Conservation (phyloP, 2,888 invertebrate species). For the Papilio demoleus region DNA sequence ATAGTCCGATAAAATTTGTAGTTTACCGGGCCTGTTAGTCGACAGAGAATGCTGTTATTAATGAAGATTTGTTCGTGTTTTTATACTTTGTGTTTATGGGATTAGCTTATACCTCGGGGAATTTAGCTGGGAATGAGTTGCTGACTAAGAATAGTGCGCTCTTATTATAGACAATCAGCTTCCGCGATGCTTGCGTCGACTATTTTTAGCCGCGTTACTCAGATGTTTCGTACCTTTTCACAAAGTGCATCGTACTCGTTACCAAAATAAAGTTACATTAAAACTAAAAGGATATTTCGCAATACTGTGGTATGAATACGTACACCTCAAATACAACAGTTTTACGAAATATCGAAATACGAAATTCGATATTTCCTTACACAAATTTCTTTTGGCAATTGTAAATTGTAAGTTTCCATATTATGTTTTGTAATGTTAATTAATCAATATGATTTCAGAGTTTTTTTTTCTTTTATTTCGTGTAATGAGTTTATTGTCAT, state of each 20-base stretch:
- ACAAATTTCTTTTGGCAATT: too few relatives aligned
- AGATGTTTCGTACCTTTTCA: conserved; percentile 52
- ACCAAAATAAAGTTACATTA: neutral
- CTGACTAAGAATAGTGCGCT: conserved; percentile 44
- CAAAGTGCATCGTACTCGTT: conserved; percentile 70
- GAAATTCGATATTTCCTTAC: too few relatives aligned
- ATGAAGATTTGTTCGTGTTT: neutral
- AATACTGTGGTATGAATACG: neutral
- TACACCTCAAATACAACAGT: neutral
- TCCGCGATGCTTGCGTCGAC: conserved; percentile 50
- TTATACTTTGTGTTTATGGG: neutral
- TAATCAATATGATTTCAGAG: too few relatives aligned
- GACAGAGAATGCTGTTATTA: too few relatives aligned
- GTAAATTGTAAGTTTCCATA: too few relatives aligned
- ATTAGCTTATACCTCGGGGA: neutral
- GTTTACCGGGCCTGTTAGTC: too few relatives aligned
- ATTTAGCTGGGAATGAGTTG: conserved; percentile 8
- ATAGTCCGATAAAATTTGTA: too few relatives aligned
- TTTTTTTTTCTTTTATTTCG: too few relatives aligned
- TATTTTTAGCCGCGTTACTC: conserved; percentile 54
- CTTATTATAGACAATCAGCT: conserved; percentile 49
- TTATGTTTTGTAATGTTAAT: too few relatives aligned
- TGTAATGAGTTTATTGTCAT: too few relatives aligned
- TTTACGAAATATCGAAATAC: too few relatives aligned
- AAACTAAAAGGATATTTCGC: neutral